A percentile compares a stretch with the other conserved stretches of the same genome.
These are phyloP conservation scores for Drosophila prosaltans DNA, from an alignment of 1,140 invertebrate genomes.

Conservation along the genomic window DNA sequence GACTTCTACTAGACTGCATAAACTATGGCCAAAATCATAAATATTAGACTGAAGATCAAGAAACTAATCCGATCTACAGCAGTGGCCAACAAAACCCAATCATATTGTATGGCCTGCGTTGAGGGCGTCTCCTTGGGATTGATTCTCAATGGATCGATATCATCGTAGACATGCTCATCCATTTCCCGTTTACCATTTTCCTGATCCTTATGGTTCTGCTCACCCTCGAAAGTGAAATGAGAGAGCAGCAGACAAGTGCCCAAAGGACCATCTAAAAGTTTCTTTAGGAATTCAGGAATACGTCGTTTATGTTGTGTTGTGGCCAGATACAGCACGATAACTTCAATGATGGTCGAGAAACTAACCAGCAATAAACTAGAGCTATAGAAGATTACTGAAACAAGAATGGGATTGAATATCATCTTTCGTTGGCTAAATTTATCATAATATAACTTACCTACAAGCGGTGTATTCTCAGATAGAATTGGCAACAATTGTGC, in stretches of 20 bases:
- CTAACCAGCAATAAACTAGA: conserved; percentile 85
- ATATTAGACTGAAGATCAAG: conserved; percentile 84
- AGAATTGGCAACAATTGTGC: conserved; percentile 86
- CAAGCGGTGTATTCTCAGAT: conserved; percentile 86
- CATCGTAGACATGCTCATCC: conserved; percentile 80
- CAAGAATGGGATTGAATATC: not conserved
- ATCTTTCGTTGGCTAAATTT: too few species aligned
- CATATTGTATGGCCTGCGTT: conserved; percentile 84
- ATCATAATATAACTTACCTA: conserved; percentile 84
- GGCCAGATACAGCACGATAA: conserved; percentile 86
- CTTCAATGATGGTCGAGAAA: conserved; percentile 86
- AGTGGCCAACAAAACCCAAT: conserved; percentile 86
- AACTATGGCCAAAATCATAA: conserved; percentile 84
- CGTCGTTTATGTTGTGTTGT: conserved; percentile 83
- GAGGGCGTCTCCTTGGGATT: conserved; percentile 81
- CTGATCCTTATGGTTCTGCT: conserved; percentile 44
- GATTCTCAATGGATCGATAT: conserved; percentile 63
- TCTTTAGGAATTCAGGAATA: conserved; percentile 85
- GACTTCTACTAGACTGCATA: conserved; percentile 81
- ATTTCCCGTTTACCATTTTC: conserved; percentile 47
- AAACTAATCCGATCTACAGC: conserved; percentile 86
- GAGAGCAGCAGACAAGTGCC: conserved; percentile 84
- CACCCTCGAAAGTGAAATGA: conserved; percentile 55
- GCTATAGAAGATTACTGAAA: conserved; percentile 84
- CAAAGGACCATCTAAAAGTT: conserved; percentile 84